Evolutionary conservation across 2,888 invertebrate species (phyloP).

Genomic region (Strigamia crassipes): DNA sequence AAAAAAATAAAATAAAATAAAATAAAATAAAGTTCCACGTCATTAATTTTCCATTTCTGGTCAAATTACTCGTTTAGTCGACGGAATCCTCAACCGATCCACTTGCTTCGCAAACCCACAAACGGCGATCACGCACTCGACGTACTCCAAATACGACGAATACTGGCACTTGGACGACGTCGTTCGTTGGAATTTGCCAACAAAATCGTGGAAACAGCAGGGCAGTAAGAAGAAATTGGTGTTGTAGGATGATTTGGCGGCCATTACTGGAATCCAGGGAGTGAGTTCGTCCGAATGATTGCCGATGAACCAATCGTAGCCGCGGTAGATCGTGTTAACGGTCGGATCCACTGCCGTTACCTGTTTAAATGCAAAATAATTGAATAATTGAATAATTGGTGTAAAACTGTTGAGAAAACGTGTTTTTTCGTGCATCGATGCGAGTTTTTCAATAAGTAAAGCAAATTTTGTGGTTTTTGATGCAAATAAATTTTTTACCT

Average conservation of each 20-base stretch:
- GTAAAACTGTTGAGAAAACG: too few relatives aligned
- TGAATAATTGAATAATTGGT: too few relatives aligned
- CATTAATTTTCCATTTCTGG: not conserved
- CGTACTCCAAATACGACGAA: slow-evolving; percentile 62
- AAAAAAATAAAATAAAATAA: too few relatives aligned
- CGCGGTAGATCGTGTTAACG: slow-evolving; percentile 68
- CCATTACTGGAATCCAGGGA: slow-evolving; percentile 95
- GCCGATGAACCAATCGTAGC: slow-evolving; percentile 92
- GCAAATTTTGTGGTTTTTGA: too few relatives aligned
- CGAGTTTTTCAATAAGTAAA: too few relatives aligned
- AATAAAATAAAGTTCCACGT: not conserved
- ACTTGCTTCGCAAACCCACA: slow-evolving; percentile 76
- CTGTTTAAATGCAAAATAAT: slow-evolving; percentile 63
- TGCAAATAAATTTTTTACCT: too few relatives aligned
- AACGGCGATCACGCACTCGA: slow-evolving; percentile 66
- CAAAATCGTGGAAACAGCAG: slow-evolving; percentile 92
- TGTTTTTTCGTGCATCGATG: too few relatives aligned
- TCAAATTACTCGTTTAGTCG: slow-evolving; percentile 81
- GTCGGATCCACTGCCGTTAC: slow-evolving; percentile 72
- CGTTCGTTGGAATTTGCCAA: slow-evolving; percentile 79
- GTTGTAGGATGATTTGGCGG: slow-evolving; percentile 69
- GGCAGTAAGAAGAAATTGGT: slow-evolving; percentile 89
- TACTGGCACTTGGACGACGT: slow-evolving; percentile 74
- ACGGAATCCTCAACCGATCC: slow-evolving; percentile 93
- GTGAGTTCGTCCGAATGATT: slow-evolving; percentile 99